Conservation (phyloP, 1,140 invertebrate genomes). For the Zaprionus ghesquierei region DNA sequence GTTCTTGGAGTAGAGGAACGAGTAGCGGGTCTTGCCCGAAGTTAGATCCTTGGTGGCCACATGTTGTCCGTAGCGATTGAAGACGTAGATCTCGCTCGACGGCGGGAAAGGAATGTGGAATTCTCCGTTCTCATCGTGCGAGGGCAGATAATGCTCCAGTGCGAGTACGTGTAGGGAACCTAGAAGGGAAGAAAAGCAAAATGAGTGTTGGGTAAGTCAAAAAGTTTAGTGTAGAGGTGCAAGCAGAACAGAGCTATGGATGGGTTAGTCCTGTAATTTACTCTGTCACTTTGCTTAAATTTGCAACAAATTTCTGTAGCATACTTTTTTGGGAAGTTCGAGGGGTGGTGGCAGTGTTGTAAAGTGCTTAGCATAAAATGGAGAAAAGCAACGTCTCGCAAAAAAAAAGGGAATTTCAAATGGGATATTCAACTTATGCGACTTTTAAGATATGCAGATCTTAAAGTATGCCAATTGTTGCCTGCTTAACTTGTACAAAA, state of each 20-base stretch:
- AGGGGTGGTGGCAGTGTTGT: background rate
- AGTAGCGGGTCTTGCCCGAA: constrained; percentile 95
- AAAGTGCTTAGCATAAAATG: background rate
- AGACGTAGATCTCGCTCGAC: constrained; percentile 96
- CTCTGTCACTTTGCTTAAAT: background rate
- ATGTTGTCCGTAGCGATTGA: constrained; percentile 97
- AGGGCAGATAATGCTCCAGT: constrained; percentile 94
- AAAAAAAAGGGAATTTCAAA: background rate
- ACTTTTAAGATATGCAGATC: background rate
- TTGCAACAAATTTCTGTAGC: background rate
- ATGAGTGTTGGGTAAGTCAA: background rate
- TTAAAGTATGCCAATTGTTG: background rate
- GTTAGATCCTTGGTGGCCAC: constrained; percentile 95
- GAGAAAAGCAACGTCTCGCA: background rate
- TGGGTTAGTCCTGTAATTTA: too few relatives aligned
- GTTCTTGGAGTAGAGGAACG: constrained; percentile 98
- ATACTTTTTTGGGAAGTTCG: too few relatives aligned
- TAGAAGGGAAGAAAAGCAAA: constrained; percentile 44
- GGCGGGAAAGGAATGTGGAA: constrained; percentile 96
- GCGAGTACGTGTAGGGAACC: constrained; percentile 93
- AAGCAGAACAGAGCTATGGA: background rate
- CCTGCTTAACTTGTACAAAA: background rate
- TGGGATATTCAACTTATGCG: background rate
- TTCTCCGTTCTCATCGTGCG: constrained; percentile 94
- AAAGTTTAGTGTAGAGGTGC: background rate